Evolutionary conservation across 2,797 vertebrate genomes (phyloP), one percentile per base, ranked within the genome.

Genomic region (Sebastes taczanowskii): DNA sequence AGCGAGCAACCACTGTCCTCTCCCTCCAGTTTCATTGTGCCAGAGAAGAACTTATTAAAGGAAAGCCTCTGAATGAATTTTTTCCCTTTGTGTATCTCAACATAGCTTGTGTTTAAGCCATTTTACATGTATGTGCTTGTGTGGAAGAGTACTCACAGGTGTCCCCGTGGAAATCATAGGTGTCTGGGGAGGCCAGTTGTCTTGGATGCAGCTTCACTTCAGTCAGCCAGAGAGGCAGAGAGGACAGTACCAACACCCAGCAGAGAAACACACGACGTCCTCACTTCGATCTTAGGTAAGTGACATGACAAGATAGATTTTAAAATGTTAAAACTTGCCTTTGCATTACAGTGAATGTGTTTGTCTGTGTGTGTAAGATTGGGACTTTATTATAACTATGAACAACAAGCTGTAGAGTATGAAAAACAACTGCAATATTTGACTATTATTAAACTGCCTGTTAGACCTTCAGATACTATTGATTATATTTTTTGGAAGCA

Each of bases 101-200:
- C 46, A 4, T 20, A 23, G 23, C 42, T 10, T 0, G 34, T 60
- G 13, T 65, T 25, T 72, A 7, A 56, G 35, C 55, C 29, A 9
- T 59, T 68, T 62, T 3, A 4, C 32, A 32, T 42, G 67, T 56
- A 38, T 64, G 5, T 56, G 58, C 55, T 27, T 63, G 29, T 68
- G 32, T 25, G 62, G 70, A 74, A 53, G 64, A 70, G 25, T 46
- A 38, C 71, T 59, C 64, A 4, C 60, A 53, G 63, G 59, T 84
- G 84, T 89, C 88, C 83, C 86, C 7, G 13, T 74, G 88, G 89
- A 87, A 72, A 82, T 10, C 11, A 9, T 6, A 10, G 5, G 20
- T 25, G 72, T 82, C 88, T n/a, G 62, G 91, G 91, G 94, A 90
- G 62, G 75, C 69, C 29, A 22, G 94, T 95, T 78, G 94, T 91